A percentile compares a stretch with the other conserved stretches of the same genome.
phyloP scores from a whole-genome alignment of 2,113 vertebrate species.

The Ivindomyrus marchei region DNA sequence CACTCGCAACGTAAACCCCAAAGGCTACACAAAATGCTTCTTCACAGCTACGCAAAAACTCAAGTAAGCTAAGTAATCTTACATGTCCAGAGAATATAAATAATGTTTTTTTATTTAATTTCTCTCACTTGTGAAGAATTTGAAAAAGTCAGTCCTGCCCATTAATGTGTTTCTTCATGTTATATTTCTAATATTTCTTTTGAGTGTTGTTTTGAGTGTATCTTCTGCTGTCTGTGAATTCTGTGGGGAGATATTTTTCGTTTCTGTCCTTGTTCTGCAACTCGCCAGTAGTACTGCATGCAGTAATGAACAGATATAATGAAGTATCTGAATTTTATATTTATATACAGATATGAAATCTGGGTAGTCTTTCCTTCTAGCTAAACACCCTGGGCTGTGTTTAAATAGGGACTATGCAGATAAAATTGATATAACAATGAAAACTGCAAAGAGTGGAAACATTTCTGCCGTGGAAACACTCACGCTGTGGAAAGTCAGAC shows the following conservation, averaged over 20 bases:
- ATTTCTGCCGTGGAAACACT: conserved; percentile 20
- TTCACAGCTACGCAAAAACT: not conserved
- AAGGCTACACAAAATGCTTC: not conserved
- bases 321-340: not conserved
- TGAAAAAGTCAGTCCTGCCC: not conserved
- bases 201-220: not conserved
- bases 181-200: not conserved
- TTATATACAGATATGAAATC: not conserved
- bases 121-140: not conserved
- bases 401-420: not conserved
- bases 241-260: not conserved
- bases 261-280: not conserved
- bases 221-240: not conserved
- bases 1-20: not conserved
- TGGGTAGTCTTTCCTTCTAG: not conserved
- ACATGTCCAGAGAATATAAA: not conserved
- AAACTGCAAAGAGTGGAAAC: conserved; percentile 23
- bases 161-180: not conserved
- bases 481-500: conserved; percentile 14
- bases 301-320: not conserved
- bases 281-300: not conserved
- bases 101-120: not conserved
- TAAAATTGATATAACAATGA: conserved; percentile 12
- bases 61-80: not conserved
- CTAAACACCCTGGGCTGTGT: not conserved